Base-by-base conservation (phyloP, 2,888 invertebrate genomes). In the Biston betularia region DNA sequence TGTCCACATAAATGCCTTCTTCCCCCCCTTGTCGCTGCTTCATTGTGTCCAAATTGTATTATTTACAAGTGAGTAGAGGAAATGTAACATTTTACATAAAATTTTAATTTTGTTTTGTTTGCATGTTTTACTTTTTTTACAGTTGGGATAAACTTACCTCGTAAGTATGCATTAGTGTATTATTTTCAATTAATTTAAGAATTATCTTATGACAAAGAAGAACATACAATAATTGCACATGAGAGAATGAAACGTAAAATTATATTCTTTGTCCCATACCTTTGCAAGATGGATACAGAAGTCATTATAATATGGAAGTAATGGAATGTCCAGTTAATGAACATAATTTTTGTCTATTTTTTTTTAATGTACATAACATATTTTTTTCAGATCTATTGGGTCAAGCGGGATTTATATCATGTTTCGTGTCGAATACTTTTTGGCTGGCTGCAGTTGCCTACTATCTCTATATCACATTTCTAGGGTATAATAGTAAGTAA, bases 1-100 rank as follows among this genome's bases (percentile, higher is more conserved):
- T 89, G 98, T 99, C 6, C 99, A 99, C 93, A 95, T 99, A 79
- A 99, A 99, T 93, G 99, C 99, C 4, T 98, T 99, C 90, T 99
- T 99, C 90, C 99, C 99, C n/a, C 96, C 99, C 0, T 94, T 99
- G 14, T 97, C 98, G 73, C 95, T 99, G 76, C 94, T 99, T 63
- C 99, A 99, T 87, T 97, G 98, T 79, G 95, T 99, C 79, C 98
- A 99, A 86, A 95, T 99, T 61, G 95, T 98, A 76, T 96, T 99
- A 70, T 98, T 97, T 87, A 96, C 97, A 84, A 96, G 98, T 96
- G 85, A 95, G 93, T 89, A 46, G 57, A 14, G 42, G 10, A 14
- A 34, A n/a, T 15, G 11, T n/a, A 45, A 7, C 6, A 45, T 45
- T 45, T 45, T 14, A n/a, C 45, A 7, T 14, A 8, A 6, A 6